A percentile compares a stretch with the other conserved stretches of the same genome.
Evolutionary conservation across 1,140 invertebrate genomes (phyloP).

Genomic region (Danaus plexippus): DNA sequence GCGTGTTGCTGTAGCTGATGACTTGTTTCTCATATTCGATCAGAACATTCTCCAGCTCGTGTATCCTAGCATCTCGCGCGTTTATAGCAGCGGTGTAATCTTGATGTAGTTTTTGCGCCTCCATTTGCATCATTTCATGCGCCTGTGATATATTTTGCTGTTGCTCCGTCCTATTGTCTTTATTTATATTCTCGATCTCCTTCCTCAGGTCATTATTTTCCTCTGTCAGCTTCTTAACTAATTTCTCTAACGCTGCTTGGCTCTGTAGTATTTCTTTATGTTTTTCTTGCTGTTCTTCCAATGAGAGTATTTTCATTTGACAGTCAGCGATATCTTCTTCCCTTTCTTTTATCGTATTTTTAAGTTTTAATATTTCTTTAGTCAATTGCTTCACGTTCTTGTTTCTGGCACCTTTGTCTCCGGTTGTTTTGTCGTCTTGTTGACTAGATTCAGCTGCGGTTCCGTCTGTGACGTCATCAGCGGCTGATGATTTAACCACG

Average conservation of each 20-base stretch:
- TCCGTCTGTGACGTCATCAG: conserved; percentile 43
- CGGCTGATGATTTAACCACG: conserved; percentile 35
- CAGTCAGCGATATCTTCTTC: conserved; percentile 70
- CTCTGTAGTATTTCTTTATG: conserved; percentile 46
- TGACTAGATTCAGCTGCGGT: conserved; percentile 25
- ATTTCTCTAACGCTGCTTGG: conserved; percentile 39
- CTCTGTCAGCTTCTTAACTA: conserved; percentile 45
- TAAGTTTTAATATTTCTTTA: conserved; percentile 68
- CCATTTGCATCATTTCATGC: conserved; percentile 39
- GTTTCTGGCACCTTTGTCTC: conserved; percentile 48
- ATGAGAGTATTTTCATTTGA: conserved; percentile 64
- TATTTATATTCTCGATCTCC: conserved; percentile 47
- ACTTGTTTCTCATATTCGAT: conserved; percentile 62
- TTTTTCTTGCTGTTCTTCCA: conserved; percentile 66
- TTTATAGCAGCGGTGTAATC: conserved; percentile 43
- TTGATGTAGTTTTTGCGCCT: conserved; percentile 53
- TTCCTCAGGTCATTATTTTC: conserved; percentile 54
- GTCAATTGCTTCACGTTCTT: conserved; percentile 67
- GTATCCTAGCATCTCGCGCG: conserved; percentile 46
- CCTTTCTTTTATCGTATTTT: conserved; percentile 70
- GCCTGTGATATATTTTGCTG: conserved; percentile 29
- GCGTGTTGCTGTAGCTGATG: conserved; percentile 44
- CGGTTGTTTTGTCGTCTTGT: conserved; percentile 47
- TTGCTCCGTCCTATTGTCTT: conserved; percentile 43
- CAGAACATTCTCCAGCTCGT: conserved; percentile 53